Evolutionary conservation across 1,140 invertebrate species (phyloP).

Genomic region (Philaenus spumarius): DNA sequence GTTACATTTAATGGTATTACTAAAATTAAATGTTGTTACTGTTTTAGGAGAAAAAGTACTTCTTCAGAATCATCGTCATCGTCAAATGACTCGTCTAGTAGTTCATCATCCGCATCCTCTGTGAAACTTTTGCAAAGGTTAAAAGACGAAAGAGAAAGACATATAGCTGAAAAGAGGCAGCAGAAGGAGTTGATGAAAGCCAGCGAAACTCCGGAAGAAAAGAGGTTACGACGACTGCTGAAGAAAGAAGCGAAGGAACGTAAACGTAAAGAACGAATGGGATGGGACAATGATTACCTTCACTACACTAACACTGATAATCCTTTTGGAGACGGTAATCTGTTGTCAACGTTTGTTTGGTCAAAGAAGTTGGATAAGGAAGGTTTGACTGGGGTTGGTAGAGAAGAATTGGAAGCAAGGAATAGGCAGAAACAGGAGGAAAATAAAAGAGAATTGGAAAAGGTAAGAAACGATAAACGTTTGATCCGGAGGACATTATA

Average conservation of each 20-base stretch:
- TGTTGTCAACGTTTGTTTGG: conserved; percentile 94
- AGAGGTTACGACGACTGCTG: conserved; percentile 71
- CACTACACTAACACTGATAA: conserved; percentile 98
- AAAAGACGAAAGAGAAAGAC: conserved; percentile 58
- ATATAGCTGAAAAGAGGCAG: conserved; percentile 57
- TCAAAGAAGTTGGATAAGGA: conserved; percentile 94
- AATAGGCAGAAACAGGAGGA: conserved; percentile 86
- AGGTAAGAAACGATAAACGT: conserved; percentile 49
- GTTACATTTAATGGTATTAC: too few relatives aligned
- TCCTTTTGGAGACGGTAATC: conserved; percentile 94
- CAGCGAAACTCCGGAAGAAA: conserved; percentile 93
- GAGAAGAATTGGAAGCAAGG: conserved; percentile 77
- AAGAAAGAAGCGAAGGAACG: conserved; percentile 92
- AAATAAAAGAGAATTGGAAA: conserved; percentile 82
- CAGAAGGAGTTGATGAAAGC: conserved; percentile 82
- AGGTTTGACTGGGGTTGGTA: conserved; percentile 69
- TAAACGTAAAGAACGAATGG: conserved; percentile 82
- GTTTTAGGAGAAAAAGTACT: background rate
- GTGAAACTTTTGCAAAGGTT: conserved; percentile 62
- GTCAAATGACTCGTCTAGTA: conserved; percentile 17
- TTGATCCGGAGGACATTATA: too few relatives aligned
- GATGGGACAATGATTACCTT: conserved; percentile 92
- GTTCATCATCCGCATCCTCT: conserved; percentile 46
- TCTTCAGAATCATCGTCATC: conserved; percentile 13
- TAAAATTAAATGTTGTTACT: background rate